Percentiles rank a stretch among this genome's conserved stretches.
phyloP scores from a whole-genome alignment of 2,888 invertebrate genomes.

The Rhorus exstirpatorius region DNA sequence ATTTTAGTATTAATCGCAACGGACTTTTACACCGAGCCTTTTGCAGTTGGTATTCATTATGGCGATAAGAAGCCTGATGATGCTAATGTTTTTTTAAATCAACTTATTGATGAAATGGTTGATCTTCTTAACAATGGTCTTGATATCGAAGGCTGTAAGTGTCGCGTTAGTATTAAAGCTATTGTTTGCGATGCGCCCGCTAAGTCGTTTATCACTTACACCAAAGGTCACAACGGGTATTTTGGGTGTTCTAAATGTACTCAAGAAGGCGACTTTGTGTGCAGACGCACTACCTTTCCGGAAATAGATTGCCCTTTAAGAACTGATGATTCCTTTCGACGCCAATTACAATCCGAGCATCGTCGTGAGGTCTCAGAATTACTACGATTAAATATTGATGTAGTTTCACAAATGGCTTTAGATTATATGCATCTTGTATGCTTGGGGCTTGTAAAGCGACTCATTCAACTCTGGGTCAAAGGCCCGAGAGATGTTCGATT shows the following conservation, averaged over 20 bases:
- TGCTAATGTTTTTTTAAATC: constrained; percentile 68
- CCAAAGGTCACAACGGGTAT: constrained; percentile 74
- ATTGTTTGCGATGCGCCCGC: constrained; percentile 71
- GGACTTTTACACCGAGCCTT: constrained; percentile 60
- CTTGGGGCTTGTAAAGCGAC: too few relatives aligned
- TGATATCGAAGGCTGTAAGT: constrained; percentile 39
- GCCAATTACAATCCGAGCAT: constrained; percentile 70
- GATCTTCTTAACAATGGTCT: constrained; percentile 59
- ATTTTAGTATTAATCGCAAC: constrained; percentile 62
- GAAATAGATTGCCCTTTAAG: constrained; percentile 66
- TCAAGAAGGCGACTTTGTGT: constrained; percentile 70
- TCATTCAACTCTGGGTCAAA: too few relatives aligned
- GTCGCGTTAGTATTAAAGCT: constrained; percentile 58
- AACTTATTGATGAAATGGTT: constrained; percentile 70
- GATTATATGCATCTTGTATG: too few relatives aligned
- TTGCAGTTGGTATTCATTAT: constrained; percentile 55
- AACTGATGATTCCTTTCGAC: constrained; percentile 72
- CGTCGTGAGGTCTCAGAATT: too few relatives aligned
- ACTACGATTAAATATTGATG: too few relatives aligned
- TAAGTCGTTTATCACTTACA: constrained; percentile 71
- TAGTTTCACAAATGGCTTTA: too few relatives aligned
- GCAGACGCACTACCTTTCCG: constrained; percentile 69
- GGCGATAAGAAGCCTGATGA: constrained; percentile 69
- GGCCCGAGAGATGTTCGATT: too few relatives aligned
- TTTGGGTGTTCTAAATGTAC: constrained; percentile 75